Evolutionary conservation across 2,888 invertebrate genomes (phyloP).

Genomic region (Anagyrus pseudococci): DNA sequence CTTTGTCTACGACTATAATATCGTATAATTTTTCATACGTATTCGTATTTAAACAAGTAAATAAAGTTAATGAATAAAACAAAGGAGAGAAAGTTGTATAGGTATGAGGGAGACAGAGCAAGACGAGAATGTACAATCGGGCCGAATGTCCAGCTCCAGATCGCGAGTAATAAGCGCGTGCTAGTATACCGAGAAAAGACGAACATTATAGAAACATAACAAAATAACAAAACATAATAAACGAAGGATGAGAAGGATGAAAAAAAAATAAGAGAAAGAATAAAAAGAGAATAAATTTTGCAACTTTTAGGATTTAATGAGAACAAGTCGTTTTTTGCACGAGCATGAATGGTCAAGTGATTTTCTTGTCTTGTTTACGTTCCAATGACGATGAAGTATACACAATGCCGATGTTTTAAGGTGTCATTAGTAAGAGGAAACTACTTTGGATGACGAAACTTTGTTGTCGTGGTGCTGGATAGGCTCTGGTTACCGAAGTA

Average conservation of each 20-base stretch:
- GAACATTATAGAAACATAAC: no score
- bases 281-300: conserved; percentile 19
- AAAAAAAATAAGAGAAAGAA: conserved; percentile 4
- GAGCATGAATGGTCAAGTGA: conserved; percentile 2
- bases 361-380: conserved; percentile 11
- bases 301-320: conserved; percentile 19
- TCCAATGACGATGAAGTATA: not conserved
- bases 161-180: conserved; percentile 11
- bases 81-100: conserved; percentile 21
- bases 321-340: conserved; percentile 23
- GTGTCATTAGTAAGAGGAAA: conserved; percentile 22
- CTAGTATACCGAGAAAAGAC: no score
- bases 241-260: not conserved
- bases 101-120: conserved; percentile 4
- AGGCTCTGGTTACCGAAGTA: conserved; percentile 43
- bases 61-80: not conserved
- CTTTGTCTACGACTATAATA: conserved; percentile 30
- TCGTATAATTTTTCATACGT: conserved; percentile 34
- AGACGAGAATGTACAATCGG: conserved; percentile 32
- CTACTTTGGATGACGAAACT: conserved; percentile 20
- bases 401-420: conserved; percentile 9
- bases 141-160: conserved; percentile 38
- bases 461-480: conserved; percentile 46
- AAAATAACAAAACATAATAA: not conserved
- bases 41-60: conserved; percentile 23